These are phyloP conservation scores for Mycalesis mineus DNA, from an alignment of 2,888 invertebrate genomes.

Conservation along the genomic window DNA sequence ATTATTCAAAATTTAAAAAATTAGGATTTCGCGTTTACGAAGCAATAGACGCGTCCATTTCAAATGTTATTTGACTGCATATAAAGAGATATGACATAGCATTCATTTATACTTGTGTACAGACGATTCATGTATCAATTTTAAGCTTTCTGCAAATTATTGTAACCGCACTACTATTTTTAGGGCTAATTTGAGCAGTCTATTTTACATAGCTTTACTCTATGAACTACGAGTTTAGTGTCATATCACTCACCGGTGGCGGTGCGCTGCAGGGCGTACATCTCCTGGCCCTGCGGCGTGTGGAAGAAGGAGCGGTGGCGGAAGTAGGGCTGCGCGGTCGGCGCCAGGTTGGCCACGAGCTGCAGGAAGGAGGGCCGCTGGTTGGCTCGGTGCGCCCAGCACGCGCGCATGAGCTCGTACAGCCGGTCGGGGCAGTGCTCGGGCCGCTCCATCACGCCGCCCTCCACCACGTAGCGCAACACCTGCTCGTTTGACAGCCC, in stretches of 20 bases:
- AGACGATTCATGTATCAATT: too few species aligned
- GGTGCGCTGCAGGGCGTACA: slow-evolving; percentile 63
- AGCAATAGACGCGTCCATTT: too few species aligned
- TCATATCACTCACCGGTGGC: slow-evolving; percentile 41
- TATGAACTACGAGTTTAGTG: too few species aligned
- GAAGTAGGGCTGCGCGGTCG: slow-evolving; percentile 81
- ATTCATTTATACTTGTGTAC: too few species aligned
- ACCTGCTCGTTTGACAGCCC: slow-evolving; percentile 96
- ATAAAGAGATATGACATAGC: too few species aligned
- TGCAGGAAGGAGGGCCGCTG: slow-evolving; percentile 91
- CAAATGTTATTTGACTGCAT: too few species aligned
- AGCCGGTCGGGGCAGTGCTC: slow-evolving; percentile 96
- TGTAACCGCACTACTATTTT: too few species aligned
- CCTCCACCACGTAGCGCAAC: slow-evolving; percentile 91
- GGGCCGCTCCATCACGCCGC: slow-evolving; percentile 96
- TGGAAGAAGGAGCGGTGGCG: slow-evolving; percentile 80
- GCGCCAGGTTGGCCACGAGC: slow-evolving; percentile 85
- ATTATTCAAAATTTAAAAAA: too few species aligned
- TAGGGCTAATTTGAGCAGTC: too few species aligned
- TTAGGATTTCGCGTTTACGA: too few species aligned
- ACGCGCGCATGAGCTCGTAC: slow-evolving; percentile 93
- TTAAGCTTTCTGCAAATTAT: background rate
- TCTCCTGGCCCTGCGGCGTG: slow-evolving; percentile 79
- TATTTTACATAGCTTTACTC: too few species aligned
- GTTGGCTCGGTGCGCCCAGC: slow-evolving; percentile 92